Evolutionary conservation across 2,888 invertebrate genomes (phyloP).

Genomic region (Pecten maximus): DNA sequence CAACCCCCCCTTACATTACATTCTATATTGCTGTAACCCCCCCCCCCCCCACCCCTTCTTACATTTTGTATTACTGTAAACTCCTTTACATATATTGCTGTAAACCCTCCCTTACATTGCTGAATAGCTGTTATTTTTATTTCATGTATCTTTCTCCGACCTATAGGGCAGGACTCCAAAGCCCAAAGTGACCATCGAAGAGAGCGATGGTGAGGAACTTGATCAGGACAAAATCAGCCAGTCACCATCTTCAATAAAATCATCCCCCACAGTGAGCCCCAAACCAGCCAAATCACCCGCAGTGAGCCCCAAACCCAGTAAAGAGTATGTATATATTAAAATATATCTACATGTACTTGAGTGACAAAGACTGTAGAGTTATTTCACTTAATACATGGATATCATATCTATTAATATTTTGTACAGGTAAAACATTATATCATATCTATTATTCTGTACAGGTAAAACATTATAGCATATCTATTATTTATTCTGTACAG

Average conservation of each 20-base stretch:
- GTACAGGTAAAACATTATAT: too few species aligned
- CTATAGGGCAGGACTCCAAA: background rate
- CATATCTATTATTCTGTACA: too few species aligned
- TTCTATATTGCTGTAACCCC: background rate
- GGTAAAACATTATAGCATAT: too few species aligned
- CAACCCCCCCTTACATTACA: too few species aligned
- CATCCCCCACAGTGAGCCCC: slow-evolving; percentile 18
- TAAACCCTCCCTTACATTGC: too few species aligned
- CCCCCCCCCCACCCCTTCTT: background rate
- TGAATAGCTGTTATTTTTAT: too few species aligned
- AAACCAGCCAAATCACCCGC: background rate
- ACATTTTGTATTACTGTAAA: too few species aligned
- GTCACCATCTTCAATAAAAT: background rate
- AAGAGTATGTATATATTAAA: slow-evolving; percentile 21
- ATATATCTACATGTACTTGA: background rate
- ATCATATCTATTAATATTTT: too few species aligned
- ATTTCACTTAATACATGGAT: background rate
- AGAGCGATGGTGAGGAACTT: background rate
- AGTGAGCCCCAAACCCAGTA: slow-evolving; percentile 20
- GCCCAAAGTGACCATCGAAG: slow-evolving; percentile 7
- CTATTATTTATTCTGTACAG: too few species aligned
- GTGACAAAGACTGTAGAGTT: background rate
- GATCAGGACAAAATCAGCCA: background rate
- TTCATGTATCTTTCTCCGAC: background rate
- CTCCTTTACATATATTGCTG: too few species aligned